Evolutionary conservation across 2,888 invertebrate species (phyloP), one percentile per base, ranked within the genome.

Genomic region (Agrenia bidenticulata): DNA sequence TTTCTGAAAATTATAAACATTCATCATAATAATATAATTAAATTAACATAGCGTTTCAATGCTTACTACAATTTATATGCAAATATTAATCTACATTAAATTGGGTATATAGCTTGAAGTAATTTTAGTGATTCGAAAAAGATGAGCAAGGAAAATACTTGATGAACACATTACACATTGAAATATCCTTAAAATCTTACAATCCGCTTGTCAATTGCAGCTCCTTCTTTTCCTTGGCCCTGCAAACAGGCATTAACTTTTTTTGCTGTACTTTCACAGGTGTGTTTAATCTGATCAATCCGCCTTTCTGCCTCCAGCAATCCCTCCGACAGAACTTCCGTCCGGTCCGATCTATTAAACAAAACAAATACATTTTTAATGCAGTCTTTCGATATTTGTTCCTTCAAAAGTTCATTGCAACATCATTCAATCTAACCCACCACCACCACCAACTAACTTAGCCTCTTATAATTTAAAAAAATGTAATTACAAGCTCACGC

Each of bases 371-470:
- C 32, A 32, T 4, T 4, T 32, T 32, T n/a, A 63, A 4, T 7
- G 32, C 11, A 11, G 11, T 63, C 24, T 63, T 2, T 23, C 19
- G 7, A 9, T 54, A 17, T 77, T 81, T 81, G 83, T 88, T 92
- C 90, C 89, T 79, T 90, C 89, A 83, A 93, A 90, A 76, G 90
- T n/a, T n/a, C n/a, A n/a, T n/a, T n/a, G n/a, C n/a, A n/a, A n/a
- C n/a, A n/a, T n/a, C n/a, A n/a, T n/a, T n/a, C n/a, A n/a, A n/a
- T n/a, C n/a, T n/a, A n/a, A n/a, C n/a, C n/a, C n/a, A n/a, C n/a
- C n/a, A n/a, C n/a, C n/a, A n/a, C n/a, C n/a, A n/a, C n/a, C n/a
- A n/a, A n/a, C n/a, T n/a, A n/a, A n/a, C n/a, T n/a, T n/a, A n/a
- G n/a, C n/a, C n/a, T n/a, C n/a, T n/a, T n/a, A n/a, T n/a, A n/a